Conservation (phyloP, 2,113 vertebrate species). For the Smithornis capensis region DNA sequence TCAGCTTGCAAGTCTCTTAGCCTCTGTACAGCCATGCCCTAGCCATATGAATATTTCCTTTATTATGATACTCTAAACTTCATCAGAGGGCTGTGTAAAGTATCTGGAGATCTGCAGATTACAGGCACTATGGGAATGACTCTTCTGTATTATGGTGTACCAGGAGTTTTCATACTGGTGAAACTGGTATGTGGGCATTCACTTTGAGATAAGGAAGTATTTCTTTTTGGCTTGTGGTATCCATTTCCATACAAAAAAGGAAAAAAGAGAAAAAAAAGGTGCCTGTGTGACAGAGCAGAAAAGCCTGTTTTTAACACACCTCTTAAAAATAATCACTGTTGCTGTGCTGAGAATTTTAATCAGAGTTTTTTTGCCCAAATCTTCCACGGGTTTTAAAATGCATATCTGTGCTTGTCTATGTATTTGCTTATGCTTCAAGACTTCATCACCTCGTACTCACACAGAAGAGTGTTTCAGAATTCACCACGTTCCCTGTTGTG, state of each 20-base stretch:
- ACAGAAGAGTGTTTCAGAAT: background rate
- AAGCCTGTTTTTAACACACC: background rate
- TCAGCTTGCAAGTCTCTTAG: background rate
- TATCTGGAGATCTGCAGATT: background rate
- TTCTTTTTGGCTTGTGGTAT: background rate
- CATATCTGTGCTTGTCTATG: background rate
- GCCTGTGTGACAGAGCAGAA: background rate
- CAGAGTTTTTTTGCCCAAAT: background rate
- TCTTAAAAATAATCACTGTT: background rate
- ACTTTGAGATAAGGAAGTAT: background rate
- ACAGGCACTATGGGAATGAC: background rate
- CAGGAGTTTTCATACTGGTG: background rate
- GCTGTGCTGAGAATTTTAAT: background rate
- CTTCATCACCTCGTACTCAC: background rate
- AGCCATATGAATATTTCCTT: background rate
- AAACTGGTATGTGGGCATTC: background rate
- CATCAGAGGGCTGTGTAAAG: background rate
- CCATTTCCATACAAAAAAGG: background rate
- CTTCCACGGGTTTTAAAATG: background rate
- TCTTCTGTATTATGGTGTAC: background rate
- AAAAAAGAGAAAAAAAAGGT: background rate
- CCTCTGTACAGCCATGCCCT: background rate
- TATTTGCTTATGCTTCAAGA: background rate
- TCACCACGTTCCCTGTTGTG: accelerated
- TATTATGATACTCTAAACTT: background rate